Evolutionary conservation across 1,140 invertebrate species (phyloP).

Genomic region (Micrasema minimum): DNA sequence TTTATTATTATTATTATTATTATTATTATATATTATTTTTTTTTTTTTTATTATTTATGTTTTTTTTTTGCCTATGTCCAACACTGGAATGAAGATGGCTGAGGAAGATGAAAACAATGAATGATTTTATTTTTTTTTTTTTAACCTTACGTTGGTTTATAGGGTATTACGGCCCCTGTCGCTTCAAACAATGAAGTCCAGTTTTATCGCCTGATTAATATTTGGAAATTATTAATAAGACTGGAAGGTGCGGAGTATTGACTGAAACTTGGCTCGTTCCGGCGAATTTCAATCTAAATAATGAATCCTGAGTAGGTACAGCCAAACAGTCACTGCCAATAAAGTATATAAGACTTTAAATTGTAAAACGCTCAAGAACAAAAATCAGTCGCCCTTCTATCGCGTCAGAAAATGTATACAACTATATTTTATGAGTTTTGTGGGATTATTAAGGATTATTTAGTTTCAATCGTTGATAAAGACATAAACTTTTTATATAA

Average conservation of each 20-base stretch:
- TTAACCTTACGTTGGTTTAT: too few species aligned
- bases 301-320: conserved; percentile 16
- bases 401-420: neutral
- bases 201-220: conserved; percentile 34
- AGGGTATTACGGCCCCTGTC: too few species aligned
- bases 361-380: neutral
- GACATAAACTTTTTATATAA: neutral
- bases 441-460: neutral
- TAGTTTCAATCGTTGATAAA: neutral
- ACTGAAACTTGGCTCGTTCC: too few species aligned
- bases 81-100: too few species aligned
- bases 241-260: neutral
- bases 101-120: too few species aligned
- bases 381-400: conserved; percentile 2
- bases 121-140: too few species aligned
- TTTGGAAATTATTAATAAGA: conserved; percentile 21
- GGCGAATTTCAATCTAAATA: conserved; percentile 35
- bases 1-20: too few species aligned
- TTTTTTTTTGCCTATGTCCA: too few species aligned
- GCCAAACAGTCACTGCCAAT: neutral
- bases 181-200: conserved; percentile 15
- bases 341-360: conserved; percentile 28
- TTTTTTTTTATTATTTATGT: too few species aligned
- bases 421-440: neutral
- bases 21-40: too few species aligned